Evolutionary conservation across 2,113 vertebrate genomes (phyloP), one percentile per base, ranked within the genome.

Genomic region (Caloenas nicobarica): DNA sequence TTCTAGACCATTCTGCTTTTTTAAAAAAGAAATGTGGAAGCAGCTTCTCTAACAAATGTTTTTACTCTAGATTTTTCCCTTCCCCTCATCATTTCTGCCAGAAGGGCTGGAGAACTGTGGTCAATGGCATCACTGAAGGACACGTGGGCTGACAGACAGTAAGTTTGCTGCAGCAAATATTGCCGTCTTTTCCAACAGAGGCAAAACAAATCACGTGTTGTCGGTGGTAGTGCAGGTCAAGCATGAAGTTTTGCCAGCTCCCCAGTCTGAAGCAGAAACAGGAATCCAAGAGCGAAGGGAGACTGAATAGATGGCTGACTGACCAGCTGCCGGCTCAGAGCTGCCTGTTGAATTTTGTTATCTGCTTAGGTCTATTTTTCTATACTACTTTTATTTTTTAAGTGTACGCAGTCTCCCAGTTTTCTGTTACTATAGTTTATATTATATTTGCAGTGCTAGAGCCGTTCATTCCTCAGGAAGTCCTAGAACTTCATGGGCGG

Each of bases 171-270:
- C 54, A 60, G 83, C 83, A 86, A 80, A 88, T 68, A 74, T 40
- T 57, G 76, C 66, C 86, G 80, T 23, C 53, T 66, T 48, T 80
- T 89, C 87, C 76, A 80, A 34, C 50, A 76, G 81, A 86, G 81
- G 77, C 64, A 85, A 89, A 92, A 44, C 77, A 93, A 93, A 88
- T 92, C 86, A 26, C 72, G 16, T 65, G 91, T 81, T 88, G 92
- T 73, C 80, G 73, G 86, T 72, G 88, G 85, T 76, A 69, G 16
- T 93, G 90, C 88, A 96, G 96, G 96, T 96, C 92, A 92, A 78
- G 88, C 90, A 48, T 86, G 77, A 94, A 94, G 84, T 72, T 80
- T 86, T 78, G 79, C 87, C 81, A 88, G 74, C 46, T 92, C 73
- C 56, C n/a, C 60, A 71, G 46, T 21, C 61, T 44, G 71, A 73